Percentiles rank a stretch among this genome's conserved stretches.
These are phyloP conservation scores for Orientallactaga sibirica DNA, from an alignment of 2,797 vertebrate species.

Conservation along the genomic window DNA sequence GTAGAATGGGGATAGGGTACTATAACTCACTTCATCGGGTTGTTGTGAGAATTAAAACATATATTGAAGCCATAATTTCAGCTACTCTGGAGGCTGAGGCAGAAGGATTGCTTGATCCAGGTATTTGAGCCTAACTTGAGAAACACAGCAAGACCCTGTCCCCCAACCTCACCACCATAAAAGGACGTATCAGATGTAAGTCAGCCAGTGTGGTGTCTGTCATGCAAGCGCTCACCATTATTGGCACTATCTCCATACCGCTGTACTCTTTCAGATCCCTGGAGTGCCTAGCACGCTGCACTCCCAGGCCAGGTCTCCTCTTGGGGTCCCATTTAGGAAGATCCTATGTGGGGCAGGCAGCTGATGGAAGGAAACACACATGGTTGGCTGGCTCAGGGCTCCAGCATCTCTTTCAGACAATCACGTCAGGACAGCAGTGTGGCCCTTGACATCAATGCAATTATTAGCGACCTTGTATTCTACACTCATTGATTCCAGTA, in stretches of 20 bases:
- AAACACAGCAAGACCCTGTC: not conserved
- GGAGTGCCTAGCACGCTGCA: not conserved
- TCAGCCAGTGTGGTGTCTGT: not conserved
- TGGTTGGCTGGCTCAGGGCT: not conserved
- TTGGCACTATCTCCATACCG: not conserved
- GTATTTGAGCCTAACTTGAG: not conserved
- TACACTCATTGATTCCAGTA: not conserved
- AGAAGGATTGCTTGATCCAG: not conserved
- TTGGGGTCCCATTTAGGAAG: conserved; percentile 36
- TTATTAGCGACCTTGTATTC: conserved; percentile 24
- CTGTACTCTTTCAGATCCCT: not conserved
- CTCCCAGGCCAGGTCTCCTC: conserved; percentile 4
- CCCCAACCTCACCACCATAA: not conserved
- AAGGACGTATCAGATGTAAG: not conserved
- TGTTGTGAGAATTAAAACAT: not conserved
- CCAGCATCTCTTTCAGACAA: not conserved
- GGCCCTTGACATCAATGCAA: not conserved
- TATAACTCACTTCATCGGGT: not conserved
- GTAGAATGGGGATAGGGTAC: not conserved
- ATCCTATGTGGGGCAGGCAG: not conserved
- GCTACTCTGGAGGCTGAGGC: not conserved
- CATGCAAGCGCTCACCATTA: conserved; percentile 7
- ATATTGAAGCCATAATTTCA: not conserved
- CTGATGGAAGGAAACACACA: not conserved
- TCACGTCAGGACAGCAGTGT: not conserved